phyloP scores from a whole-genome alignment of 23 tunicate species.

The Halocynthia aurantium region DNA sequence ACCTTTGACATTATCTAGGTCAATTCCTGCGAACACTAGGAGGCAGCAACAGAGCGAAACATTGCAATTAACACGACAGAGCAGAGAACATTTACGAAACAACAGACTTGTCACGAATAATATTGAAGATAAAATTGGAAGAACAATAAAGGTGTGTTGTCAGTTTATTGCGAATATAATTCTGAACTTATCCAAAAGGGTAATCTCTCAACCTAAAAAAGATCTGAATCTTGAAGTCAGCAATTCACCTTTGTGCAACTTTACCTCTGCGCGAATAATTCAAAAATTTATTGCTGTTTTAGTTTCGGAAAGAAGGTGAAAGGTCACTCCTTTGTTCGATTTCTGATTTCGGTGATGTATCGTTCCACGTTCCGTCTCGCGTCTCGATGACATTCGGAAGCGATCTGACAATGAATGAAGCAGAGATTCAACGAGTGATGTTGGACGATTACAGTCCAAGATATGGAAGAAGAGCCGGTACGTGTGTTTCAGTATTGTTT shows the following conservation, averaged over 20 bases:
- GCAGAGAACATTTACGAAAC: constrained; percentile 34
- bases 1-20: not conserved
- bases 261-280: not conserved
- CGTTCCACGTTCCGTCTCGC: constrained; percentile 19
- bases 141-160: constrained; percentile 7
- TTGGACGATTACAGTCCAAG: constrained; percentile 12
- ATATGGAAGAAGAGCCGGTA: constrained; percentile 22
- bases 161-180: not conserved
- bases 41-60: constrained; percentile 7
- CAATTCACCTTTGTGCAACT: not conserved
- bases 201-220: too few relatives aligned
- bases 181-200: not conserved
- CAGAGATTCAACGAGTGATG: constrained; percentile 34
- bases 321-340: constrained; percentile 24
- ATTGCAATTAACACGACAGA: constrained; percentile 16
- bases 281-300: not conserved
- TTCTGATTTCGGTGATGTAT: constrained; percentile 23
- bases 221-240: not conserved
- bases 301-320: constrained; percentile 39
- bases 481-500: not conserved
- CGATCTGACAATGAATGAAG: constrained; percentile 27
- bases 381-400: constrained; percentile 31
- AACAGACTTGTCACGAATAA: constrained; percentile 9
- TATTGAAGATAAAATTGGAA: constrained; percentile 26
- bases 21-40: not conserved